phyloP scores from a whole-genome alignment of 1,140 invertebrate species.

The Drosophila pseudoananassae region DNA sequence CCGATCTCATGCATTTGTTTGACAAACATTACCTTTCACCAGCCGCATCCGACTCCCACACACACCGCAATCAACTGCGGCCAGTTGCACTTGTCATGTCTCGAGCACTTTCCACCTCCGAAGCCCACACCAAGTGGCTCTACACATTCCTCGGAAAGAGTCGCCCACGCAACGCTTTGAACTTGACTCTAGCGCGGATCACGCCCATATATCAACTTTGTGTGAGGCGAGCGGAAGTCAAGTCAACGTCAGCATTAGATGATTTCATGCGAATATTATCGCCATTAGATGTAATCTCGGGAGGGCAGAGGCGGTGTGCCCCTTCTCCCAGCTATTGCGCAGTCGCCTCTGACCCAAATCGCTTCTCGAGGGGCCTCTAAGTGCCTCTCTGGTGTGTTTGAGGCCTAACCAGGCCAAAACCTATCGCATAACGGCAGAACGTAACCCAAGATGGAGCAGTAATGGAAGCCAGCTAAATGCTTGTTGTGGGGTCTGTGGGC shows the following conservation, averaged over 20 bases:
- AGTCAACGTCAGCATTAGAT: slow-evolving; percentile 65
- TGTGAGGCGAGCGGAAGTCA: slow-evolving; percentile 62
- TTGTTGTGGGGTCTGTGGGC: slow-evolving; percentile 18
- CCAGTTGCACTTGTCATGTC: slow-evolving; percentile 66
- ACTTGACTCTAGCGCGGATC: slow-evolving; percentile 53
- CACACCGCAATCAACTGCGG: slow-evolving; percentile 55
- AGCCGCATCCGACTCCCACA: slow-evolving; percentile 39
- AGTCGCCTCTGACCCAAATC: slow-evolving; percentile 31
- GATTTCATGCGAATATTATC: slow-evolving; percentile 60
- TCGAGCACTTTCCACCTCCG: slow-evolving; percentile 43
- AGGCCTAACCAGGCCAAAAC: slow-evolving; percentile 24
- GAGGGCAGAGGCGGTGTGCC: not conserved
- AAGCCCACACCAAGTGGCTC: slow-evolving; percentile 32
- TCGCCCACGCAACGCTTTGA: slow-evolving; percentile 60
- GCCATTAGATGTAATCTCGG: slow-evolving; percentile 10
- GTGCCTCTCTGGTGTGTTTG: not conserved
- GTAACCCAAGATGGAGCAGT: slow-evolving; percentile 26
- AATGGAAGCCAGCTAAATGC: slow-evolving; percentile 51
- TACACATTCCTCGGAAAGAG: slow-evolving; percentile 57
- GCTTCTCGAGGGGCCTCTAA: not conserved
- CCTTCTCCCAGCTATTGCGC: slow-evolving; percentile 9
- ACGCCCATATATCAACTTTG: slow-evolving; percentile 7
- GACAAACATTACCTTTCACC: slow-evolving; percentile 51
- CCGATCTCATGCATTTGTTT: slow-evolving; percentile 20
- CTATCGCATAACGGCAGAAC: slow-evolving; percentile 22